Evolutionary conservation across 2,797 vertebrate species (phyloP), one percentile per base, ranked within the genome.

Genomic region (Cirrhinus mrigala): DNA sequence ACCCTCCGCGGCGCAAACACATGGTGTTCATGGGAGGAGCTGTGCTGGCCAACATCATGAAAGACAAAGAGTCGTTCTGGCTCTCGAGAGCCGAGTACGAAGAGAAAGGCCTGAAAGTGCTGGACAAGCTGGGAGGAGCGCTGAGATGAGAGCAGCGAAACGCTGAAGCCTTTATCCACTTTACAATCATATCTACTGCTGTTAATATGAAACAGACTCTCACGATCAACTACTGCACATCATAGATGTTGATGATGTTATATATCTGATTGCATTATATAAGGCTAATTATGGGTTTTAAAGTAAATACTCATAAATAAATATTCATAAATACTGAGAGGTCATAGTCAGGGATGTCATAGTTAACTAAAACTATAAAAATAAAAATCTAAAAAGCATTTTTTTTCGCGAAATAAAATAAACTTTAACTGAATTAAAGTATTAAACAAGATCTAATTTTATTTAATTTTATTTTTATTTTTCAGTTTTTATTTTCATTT

Each of bases 1-100:
- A 96, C 85, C 95, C 96, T 5, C 96, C 96, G 20, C 89, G 94
- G 7, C 94, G 96, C 69, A 96, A 96, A 87, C 95, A 96, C 93
- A 96, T 96, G 96, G 96, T 96, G 85, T 96, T 96, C 89, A 85
- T 96, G 90, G 96, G 95, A 0, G 96, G 96, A 0, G 96, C 96
- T 0, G 96, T 96, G 90, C 91, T 96, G 81, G 95, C 96, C 89
- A 95, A 96, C 93, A 96, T 96, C 92, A 96, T 96, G 96, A 96
- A 96, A 86, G 95, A 96, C 91, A 96, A 96, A 81, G 95, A 96
- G 4, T 92, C 93, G 58, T 96, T 96, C 92, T 96, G 96, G 96
- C 81, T 96, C 88, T 94, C 88, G 83, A 87, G 88, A n/a, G 90
- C 88, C 0, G 96, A 96, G 71, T 96, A 96, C 75, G 81, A 93